Evolutionary conservation across 2,888 invertebrate species (phyloP), one percentile per base, ranked within the genome.

Genomic region (Eugnorisma glareosa): DNA sequence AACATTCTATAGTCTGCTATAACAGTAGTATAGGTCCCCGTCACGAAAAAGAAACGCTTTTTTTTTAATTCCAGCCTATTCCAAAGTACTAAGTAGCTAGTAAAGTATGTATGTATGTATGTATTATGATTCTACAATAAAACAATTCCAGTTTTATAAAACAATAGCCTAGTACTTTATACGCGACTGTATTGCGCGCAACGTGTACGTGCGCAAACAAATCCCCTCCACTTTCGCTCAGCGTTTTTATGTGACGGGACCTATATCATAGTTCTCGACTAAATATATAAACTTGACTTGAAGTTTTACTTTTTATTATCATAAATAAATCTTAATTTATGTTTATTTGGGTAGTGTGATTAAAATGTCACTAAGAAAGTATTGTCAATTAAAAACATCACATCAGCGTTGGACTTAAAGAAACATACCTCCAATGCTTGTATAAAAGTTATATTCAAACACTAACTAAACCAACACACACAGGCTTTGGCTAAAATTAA

Each of bases 331-430:
- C 3, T 59, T 31, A 31, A 4, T 0, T n/a, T 37, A 21, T 51
- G 24, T 31, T 69, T 7, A n/a, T 54, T 54, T 68, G 5, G 18
- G 0, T 40, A n/a, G n/a, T 24, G 7, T 24, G 1, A 15, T 67
- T 67, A 13, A 68, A 31, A 18, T 67, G 10, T 13, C 40, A n/a
- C 13, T 54, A 54, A n/a, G 7, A 24, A 54, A 73, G 18, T 40
- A 40, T 31, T 2, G 21, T 18, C 13, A 21, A 70, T n/a, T 69
- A n/a, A 69, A 18, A 73, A 73, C 21, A 64, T 40, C n/a, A n/a
- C 43, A 54, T 73, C 54, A 43, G 31, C 11, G 35, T n/a, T 70
- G n/a, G 10, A 73, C 21, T 1, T n/a, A 31, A 28, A 37, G 10
- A 61, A 35, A 61, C 31, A 61, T 21, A 35, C 21, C 31, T 35